Base-by-base conservation (phyloP, 2,888 invertebrate genomes). In the Cataglyphis rosenhaueri region DNA sequence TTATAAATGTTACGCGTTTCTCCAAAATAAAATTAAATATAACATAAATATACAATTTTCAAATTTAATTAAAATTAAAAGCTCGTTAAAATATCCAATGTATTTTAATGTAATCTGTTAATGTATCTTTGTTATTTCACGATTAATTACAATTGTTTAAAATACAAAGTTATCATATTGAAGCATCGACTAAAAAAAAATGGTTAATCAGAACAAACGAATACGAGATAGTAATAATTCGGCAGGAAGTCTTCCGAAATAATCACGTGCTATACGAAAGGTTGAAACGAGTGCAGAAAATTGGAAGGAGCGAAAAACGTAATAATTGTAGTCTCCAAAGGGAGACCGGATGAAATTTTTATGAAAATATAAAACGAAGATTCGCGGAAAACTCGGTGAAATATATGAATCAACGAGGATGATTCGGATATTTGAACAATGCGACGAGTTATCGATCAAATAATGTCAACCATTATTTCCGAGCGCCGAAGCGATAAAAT, bases 361-460 rank as follows among this genome's bases (percentile, higher is more conserved):
- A 70, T 59, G 4, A 32, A 70, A 78, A 59, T 35, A 59, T 12
- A 8, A 78, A 78, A 59, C 21, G 18, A n/a, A 38, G 18, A 70
- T 52, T 75, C 52, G 29, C 32, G 9, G 68, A 52, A 75, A 75
- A 9, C 38, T 8, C 4, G 48, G 0, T 15, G 44, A 32, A 8
- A 10, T 74, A 10, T 64, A 74, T 44, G 52, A 52, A n/a, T 52
- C 35, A 25, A 29, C 41, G 21, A 41, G 10, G 32, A 21, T 59
- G 57, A 78, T 78, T 78, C 59, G 38, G 21, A 57, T 78, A 78
- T 70, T 21, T 12, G 15, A 41, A 44, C 32, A 59, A 44, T 59
- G 78, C 44, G 57, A 78, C 59, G 70, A 78, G 59, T 68, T 78
- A 78, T 78, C 70, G 70, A 78, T 76, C 75, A 68, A 76, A 41